Evolutionary conservation across 92 coral and sea anemone species (phyloP).

Genomic region (Plumapathes pennacea): DNA sequence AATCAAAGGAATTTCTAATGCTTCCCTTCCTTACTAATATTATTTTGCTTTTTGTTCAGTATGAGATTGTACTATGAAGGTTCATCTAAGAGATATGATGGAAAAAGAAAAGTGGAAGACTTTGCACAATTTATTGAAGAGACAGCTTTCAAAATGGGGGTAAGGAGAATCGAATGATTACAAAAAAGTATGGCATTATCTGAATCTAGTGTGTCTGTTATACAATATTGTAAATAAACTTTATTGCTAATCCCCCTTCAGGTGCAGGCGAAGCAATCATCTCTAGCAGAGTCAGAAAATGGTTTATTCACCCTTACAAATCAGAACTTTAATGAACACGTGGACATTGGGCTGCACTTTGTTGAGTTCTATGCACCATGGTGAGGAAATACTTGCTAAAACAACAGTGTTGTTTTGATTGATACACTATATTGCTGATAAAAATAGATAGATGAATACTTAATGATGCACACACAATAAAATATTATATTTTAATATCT

Average conservation of each 20-base stretch:
- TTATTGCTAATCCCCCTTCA: background rate
- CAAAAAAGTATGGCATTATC: background rate
- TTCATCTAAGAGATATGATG: constrained; percentile 76
- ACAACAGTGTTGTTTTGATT: too few relatives aligned
- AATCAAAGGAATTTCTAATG: too few relatives aligned
- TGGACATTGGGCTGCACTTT: constrained; percentile 81
- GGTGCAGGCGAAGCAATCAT: constrained; percentile 11
- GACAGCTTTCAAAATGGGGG: constrained; percentile 56
- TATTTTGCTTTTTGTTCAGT: constrained; percentile 13
- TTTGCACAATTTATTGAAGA: constrained; percentile 68
- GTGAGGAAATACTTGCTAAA: constrained; percentile 43
- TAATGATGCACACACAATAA: too few relatives aligned
- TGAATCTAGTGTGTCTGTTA: background rate
- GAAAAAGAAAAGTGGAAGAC: constrained; percentile 76
- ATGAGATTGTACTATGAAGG: constrained; percentile 78
- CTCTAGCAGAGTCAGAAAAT: constrained; percentile 43
- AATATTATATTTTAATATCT: too few relatives aligned
- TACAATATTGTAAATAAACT: background rate
- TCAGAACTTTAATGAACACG: constrained; percentile 75
- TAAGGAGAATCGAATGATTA: constrained; percentile 4
- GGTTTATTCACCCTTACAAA: constrained; percentile 75
- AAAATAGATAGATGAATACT: too few relatives aligned
- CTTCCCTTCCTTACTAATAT: too few relatives aligned
- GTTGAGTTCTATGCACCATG: constrained; percentile 98
- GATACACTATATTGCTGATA: too few relatives aligned